phyloP scores from a whole-genome alignment of 2,797 vertebrate genomes.

The Dicrostonyx torquatus region DNA sequence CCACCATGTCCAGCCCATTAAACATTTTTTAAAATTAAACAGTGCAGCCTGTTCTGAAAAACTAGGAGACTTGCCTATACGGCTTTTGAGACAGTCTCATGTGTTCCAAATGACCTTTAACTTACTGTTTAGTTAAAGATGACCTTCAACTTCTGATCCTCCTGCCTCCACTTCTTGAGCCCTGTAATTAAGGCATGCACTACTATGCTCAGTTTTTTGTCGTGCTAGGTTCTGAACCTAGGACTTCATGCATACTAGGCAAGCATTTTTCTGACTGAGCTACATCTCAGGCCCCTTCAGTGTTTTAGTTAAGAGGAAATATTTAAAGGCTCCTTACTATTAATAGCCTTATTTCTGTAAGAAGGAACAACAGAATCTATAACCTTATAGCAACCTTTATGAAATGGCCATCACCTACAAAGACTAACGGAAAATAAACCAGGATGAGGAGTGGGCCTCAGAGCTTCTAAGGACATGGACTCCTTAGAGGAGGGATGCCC shows the following conservation, averaged over 20 bases:
- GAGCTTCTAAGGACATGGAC: neutral
- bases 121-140: neutral
- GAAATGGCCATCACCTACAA: neutral
- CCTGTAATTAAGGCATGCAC: neutral
- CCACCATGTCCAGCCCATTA: neutral
- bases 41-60: neutral
- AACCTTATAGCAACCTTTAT: neutral
- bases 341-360: neutral
- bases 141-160: neutral
- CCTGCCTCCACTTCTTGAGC: neutral
- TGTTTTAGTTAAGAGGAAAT: conserved; percentile 9
- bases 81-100: neutral
- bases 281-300: neutral
- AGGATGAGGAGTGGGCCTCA: neutral
- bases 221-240: neutral
- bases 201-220: neutral
- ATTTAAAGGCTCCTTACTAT: neutral
- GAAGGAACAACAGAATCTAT: neutral
- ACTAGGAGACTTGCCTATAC: neutral
- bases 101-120: neutral
- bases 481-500: neutral
- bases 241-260: neutral
- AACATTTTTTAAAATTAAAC: neutral
- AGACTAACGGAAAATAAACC: neutral
- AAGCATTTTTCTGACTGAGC: neutral